Conservation (phyloP, 2,888 invertebrate species). For the Catocala sponsa region DNA sequence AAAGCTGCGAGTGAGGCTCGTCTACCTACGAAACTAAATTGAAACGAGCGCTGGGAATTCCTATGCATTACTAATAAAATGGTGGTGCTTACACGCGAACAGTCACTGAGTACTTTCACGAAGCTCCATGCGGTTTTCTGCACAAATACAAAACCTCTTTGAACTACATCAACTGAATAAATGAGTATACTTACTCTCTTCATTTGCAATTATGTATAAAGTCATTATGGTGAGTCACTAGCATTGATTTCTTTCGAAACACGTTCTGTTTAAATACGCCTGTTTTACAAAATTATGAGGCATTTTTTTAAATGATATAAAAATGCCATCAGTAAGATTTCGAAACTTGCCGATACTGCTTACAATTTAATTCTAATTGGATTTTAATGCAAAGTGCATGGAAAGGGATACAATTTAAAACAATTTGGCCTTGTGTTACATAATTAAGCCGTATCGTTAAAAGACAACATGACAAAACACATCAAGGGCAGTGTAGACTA, state of each 20-base stretch:
- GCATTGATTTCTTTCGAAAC: background rate
- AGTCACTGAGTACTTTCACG: slow-evolving; percentile 34
- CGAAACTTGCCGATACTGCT: background rate
- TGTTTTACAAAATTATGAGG: background rate
- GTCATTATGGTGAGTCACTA: background rate
- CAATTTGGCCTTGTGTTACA: no score
- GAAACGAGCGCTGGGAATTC: slow-evolving; percentile 40
- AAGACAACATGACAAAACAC: no score
- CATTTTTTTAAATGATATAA: background rate
- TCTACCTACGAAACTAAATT: slow-evolving; percentile 29
- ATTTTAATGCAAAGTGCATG: background rate
- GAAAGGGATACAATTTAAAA: background rate
- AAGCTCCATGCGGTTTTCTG: slow-evolving; percentile 24
- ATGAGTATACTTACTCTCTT: slow-evolving; percentile 10
- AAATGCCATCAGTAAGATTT: background rate
- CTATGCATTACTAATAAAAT: slow-evolving; percentile 50
- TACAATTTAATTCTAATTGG: background rate
- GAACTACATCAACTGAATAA: slow-evolving; percentile 23
- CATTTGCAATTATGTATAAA: slow-evolving; percentile 13
- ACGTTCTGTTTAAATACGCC: background rate
- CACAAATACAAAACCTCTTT: slow-evolving; percentile 21
- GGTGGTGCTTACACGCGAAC: slow-evolving; percentile 26
- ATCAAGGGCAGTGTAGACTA: no score
- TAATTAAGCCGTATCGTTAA: no score
- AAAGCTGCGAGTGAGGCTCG: background rate